Percentiles rank a stretch among this genome's conserved stretches.
phyloP scores from a whole-genome alignment of 2,797 vertebrate species.

The Bryconaethiops microstoma region DNA sequence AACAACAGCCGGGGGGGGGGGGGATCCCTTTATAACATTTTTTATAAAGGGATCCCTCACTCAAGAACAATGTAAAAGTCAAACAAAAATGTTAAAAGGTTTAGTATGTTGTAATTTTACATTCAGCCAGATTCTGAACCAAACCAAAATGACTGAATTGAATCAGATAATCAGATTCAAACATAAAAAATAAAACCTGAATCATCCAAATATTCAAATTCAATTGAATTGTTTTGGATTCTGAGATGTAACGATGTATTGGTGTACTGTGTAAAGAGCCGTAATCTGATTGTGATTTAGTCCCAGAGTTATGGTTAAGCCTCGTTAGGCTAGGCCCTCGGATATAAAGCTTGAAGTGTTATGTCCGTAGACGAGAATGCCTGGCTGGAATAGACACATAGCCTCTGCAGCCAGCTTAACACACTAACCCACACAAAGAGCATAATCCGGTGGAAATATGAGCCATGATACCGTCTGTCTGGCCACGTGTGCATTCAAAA shows the following conservation, averaged over 20 bases:
- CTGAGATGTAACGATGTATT: neutral
- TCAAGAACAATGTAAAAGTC: too few species aligned
- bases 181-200: too few species aligned
- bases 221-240: neutral
- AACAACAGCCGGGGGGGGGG: neutral
- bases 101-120: too few species aligned
- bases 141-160: too few species aligned
- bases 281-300: neutral
- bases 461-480: constrained; percentile 5
- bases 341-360: neutral
- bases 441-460: constrained; percentile 23
- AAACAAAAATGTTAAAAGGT: too few species aligned
- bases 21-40: too few species aligned
- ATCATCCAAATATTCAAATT: neutral
- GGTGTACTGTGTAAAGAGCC: neutral
- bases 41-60: too few species aligned
- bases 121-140: too few species aligned
- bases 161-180: too few species aligned
- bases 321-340: neutral
- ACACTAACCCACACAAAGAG: neutral
- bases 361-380: neutral
- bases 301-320: neutral
- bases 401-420: neutral
- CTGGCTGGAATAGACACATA: neutral
- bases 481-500: neutral